Conservation (phyloP, 2,888 invertebrate genomes). For the Napeogenes sylphis region DNA sequence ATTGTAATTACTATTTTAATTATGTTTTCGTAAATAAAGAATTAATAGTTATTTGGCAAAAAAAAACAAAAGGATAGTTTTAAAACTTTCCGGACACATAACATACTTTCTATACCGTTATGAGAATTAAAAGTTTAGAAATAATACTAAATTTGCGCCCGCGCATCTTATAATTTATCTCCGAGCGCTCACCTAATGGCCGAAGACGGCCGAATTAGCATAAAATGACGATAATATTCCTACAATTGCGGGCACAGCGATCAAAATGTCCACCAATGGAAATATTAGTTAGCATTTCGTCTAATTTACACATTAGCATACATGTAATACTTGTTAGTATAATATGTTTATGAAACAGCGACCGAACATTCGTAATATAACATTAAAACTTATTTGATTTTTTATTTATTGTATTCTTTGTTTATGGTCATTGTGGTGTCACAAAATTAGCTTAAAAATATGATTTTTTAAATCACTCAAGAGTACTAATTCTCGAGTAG, state of each 20-base stretch:
- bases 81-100: constrained; percentile 24
- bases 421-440: too few relatives aligned
- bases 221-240: constrained; percentile 64
- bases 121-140: constrained; percentile 45
- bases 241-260: constrained; percentile 60
- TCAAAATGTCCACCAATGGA: constrained; percentile 49
- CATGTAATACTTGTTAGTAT: background rate
- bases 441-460: too few relatives aligned
- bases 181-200: constrained; percentile 39
- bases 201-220: constrained; percentile 58
- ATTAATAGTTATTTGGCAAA: background rate
- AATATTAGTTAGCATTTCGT: constrained; percentile 34
- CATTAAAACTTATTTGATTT: too few relatives aligned
- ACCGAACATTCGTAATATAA: too few relatives aligned
- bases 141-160: constrained; percentile 56
- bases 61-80: constrained; percentile 6
- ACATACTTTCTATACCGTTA: constrained; percentile 43
- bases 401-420: too few relatives aligned
- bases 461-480: too few relatives aligned
- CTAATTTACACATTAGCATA: constrained; percentile 6
- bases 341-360: too few relatives aligned
- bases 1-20: background rate
- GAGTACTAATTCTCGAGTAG: too few relatives aligned
- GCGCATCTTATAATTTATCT: constrained; percentile 51
- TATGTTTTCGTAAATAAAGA: background rate